Evolutionary conservation across 1,140 invertebrate genomes (phyloP), one percentile per base, ranked within the genome.

Genomic region (Hycleus phaleratus): DNA sequence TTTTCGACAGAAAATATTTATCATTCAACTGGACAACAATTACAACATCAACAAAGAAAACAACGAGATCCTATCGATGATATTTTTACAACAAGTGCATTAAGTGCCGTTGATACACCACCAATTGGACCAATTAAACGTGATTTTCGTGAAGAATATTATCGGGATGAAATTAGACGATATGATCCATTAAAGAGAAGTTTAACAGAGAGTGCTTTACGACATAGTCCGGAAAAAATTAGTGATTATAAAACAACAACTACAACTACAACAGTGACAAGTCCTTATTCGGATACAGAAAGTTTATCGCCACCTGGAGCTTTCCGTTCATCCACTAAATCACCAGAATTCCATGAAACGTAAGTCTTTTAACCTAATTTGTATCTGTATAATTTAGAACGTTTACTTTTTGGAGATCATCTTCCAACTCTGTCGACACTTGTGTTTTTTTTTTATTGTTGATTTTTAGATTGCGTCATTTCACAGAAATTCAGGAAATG

Each of bases 341-440:
- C 72, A n/a, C 74, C 75, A 10, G 75, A 76, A 46, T 77, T 75
- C 66, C 74, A 75, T 53, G 75, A 77, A 62, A 69, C 68, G 75
- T 77, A 68, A 75, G 73, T 75, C 18, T 18, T 18, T 18, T 18
- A 18, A 18, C 18, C 18, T 18, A 18, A 18, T 18, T 18, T 18
- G 12, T 12, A 12, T 12, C 1, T 12, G 1, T 18, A 18, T 18
- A 18, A 18, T 18, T 18, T 18, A 18, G 18, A 18, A 18, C 18
- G 18, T 18, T 18, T 18, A 18, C 18, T 32, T 32, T 32, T 32
- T 7, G 32, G 32, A 32, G 32, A 32, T 32, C 32, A 7, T 32
- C 32, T 32, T 32, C 32, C 2, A 32, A 0, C 7, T 32, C 7
- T 5, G 32, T 32, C 32, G 7, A 32, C 32, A 32, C 32, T 7